Evolutionary conservation across 2,888 invertebrate genomes (phyloP).

Genomic region (Cephalotes varians): DNA sequence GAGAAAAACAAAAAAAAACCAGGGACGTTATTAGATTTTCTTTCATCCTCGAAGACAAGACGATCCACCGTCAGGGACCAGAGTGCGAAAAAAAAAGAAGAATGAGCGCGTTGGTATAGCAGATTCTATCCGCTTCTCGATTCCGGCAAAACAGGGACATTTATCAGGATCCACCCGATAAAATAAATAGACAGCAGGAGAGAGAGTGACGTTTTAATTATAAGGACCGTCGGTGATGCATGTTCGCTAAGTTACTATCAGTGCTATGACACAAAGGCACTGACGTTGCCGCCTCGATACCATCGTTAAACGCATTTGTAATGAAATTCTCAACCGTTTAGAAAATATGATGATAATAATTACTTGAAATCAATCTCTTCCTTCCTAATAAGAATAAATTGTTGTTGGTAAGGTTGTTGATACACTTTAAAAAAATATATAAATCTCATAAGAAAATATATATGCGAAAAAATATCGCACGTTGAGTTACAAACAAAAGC

Average conservation of each 20-base stretch:
- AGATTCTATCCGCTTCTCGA: slow-evolving; percentile 48
- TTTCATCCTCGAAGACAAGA: slow-evolving; percentile 71
- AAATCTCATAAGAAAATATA: neutral
- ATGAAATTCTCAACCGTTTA: neutral
- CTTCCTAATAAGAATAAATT: neutral
- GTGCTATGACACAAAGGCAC: neutral
- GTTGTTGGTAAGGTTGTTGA: neutral
- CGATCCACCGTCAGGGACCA: slow-evolving; percentile 41
- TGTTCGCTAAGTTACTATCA: slow-evolving; percentile 48
- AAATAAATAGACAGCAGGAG: slow-evolving; percentile 74
- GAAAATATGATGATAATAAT: slow-evolving; percentile 8
- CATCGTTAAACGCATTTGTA: neutral
- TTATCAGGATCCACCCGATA: slow-evolving; percentile 79
- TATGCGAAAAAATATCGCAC: neutral
- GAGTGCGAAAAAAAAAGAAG: slow-evolving; percentile 34
- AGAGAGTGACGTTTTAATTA: slow-evolving; percentile 76
- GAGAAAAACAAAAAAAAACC: slow-evolving; percentile 74
- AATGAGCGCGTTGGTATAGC: slow-evolving; percentile 39
- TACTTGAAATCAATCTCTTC: neutral
- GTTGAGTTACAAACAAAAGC: neutral
- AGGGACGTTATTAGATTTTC: slow-evolving; percentile 79
- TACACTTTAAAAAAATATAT: neutral
- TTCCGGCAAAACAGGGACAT: slow-evolving; percentile 70
- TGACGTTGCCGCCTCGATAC: slow-evolving; percentile 18
- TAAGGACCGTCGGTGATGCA: slow-evolving; percentile 61